phyloP scores from a whole-genome alignment of 2,797 vertebrate species.

The Micrastur ruficollis region DNA sequence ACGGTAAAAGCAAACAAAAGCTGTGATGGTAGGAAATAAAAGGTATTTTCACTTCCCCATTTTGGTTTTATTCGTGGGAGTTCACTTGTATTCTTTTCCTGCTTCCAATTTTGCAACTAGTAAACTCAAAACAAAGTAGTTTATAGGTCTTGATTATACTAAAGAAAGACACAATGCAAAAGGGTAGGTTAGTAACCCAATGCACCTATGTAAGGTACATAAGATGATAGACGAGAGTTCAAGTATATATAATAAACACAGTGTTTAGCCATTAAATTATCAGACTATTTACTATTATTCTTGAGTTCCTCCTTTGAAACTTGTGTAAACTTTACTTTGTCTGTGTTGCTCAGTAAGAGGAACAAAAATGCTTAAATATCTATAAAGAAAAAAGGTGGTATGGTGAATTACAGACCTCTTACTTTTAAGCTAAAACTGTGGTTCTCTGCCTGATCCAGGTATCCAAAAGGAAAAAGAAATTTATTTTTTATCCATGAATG shows the following conservation, averaged over 20 bases:
- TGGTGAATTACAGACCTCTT: background rate
- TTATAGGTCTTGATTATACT: background rate
- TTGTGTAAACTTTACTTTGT: background rate
- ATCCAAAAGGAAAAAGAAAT: background rate
- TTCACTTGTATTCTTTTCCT: background rate
- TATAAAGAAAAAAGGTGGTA: background rate
- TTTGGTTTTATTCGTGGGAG: background rate
- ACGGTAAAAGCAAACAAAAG: background rate
- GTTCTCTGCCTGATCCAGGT: background rate
- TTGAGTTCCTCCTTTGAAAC: background rate
- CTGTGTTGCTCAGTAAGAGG: background rate
- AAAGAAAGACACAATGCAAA: background rate
- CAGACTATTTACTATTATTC: background rate
- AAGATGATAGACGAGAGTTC: background rate
- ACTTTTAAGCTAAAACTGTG: background rate
- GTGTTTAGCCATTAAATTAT: background rate
- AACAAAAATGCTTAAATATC: background rate
- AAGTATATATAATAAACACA: background rate
- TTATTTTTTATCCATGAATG: background rate
- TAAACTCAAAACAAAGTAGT: background rate
- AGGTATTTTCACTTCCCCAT: background rate
- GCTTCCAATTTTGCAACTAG: background rate
- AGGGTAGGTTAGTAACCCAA: background rate
- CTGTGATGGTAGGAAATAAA: background rate
- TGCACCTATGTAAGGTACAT: background rate